Conservation (phyloP, 2,888 invertebrate species). For the Seira ritae region DNA sequence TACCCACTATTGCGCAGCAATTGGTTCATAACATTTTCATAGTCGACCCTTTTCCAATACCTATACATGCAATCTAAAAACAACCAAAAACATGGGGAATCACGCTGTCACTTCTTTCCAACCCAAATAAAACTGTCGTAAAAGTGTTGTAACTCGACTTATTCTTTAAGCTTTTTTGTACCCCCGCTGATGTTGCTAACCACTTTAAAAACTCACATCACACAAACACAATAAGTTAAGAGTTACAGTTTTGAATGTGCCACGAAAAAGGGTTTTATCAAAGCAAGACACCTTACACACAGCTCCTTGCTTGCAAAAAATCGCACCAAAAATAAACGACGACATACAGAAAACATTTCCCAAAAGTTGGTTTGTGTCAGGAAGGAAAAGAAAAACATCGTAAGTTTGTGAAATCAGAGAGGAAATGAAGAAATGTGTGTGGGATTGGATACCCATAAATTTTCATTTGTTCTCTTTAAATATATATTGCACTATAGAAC, state of each 20-base stretch:
- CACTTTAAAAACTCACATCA: conserved; percentile 29
- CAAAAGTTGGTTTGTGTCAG: not conserved
- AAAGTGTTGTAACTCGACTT: conserved; percentile 34
- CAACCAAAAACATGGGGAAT: not conserved
- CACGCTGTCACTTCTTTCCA: conserved; percentile 29
- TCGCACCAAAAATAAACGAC: not conserved
- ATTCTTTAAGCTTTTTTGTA: conserved; percentile 35
- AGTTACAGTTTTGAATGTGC: too few species aligned
- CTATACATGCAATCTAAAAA: too few species aligned
- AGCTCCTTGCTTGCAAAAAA: too few species aligned
- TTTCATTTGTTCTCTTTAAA: conserved; percentile 11
- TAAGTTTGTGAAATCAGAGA: conserved; percentile 26
- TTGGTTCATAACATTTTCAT: not conserved
- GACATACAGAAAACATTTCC: not conserved
- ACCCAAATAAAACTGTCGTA: conserved; percentile 46
- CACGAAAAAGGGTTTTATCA: too few species aligned
- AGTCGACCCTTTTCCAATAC: not conserved
- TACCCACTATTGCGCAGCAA: too few species aligned
- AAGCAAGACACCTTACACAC: too few species aligned
- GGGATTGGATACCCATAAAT: conserved; percentile 45
- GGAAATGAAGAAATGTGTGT: conserved; percentile 48
- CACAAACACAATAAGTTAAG: conserved; percentile 29
- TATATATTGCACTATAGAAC: not conserved
- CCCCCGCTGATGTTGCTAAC: conserved; percentile 32
- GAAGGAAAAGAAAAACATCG: conserved; percentile 11